A percentile compares a stretch with the other conserved stretches of the same genome.
These are phyloP conservation scores for Hestina assimilis DNA, from an alignment of 1,140 invertebrate genomes.

Conservation along the genomic window DNA sequence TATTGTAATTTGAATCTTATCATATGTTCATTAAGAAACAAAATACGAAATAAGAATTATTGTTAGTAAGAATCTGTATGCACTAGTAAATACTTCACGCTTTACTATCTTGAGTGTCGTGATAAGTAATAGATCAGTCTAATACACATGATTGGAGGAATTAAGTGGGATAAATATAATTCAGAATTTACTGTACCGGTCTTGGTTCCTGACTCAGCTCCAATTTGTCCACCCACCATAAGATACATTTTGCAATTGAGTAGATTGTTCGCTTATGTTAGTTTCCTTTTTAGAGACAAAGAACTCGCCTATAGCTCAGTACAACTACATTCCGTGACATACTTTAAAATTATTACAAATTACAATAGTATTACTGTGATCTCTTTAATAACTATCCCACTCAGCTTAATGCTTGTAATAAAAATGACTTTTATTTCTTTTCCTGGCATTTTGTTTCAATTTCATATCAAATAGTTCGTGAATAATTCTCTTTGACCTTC, in stretches of 20 bases:
- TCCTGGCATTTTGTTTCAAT: too few species aligned
- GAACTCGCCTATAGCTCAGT: constrained; percentile 9
- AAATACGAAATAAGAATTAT: not conserved
- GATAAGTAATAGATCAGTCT: constrained; percentile 31
- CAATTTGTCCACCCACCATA: constrained; percentile 44
- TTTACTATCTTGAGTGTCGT: constrained; percentile 18
- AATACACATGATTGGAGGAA: constrained; percentile 34
- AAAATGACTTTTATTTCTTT: too few species aligned
- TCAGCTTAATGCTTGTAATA: not conserved
- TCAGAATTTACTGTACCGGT: constrained; percentile 31
- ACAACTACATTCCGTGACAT: not conserved
- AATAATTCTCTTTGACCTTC: too few species aligned
- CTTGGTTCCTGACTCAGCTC: constrained; percentile 35
- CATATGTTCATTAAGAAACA: too few species aligned
- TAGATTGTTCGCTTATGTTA: constrained; percentile 37
- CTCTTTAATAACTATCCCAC: not conserved
- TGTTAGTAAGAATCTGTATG: constrained; percentile 1
- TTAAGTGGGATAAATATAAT: constrained; percentile 37
- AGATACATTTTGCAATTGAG: constrained; percentile 41
- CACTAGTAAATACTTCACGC: constrained; percentile 9
- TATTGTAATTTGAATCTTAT: too few species aligned
- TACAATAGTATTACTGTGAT: not conserved
- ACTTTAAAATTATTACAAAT: not conserved
- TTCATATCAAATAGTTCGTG: too few species aligned
- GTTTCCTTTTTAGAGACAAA: constrained; percentile 39